phyloP scores from a whole-genome alignment of 30 jellyfish, hydroid and myxozoan species.

The Hydra vulgaris region DNA sequence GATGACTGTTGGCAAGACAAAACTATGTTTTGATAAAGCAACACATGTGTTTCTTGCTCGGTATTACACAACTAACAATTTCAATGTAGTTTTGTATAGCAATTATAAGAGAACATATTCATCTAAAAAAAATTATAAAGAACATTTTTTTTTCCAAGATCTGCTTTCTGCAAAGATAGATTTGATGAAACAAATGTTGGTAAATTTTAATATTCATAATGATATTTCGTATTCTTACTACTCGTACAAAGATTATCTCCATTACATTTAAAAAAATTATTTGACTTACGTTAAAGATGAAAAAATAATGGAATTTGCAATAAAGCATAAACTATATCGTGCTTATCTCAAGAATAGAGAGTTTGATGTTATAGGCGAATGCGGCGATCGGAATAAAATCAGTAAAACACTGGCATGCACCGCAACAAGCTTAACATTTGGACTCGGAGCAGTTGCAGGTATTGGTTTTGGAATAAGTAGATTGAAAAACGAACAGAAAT shows the following conservation, averaged over 20 bases:
- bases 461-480: not conserved
- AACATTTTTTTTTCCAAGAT: not conserved
- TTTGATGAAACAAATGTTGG: not conserved
- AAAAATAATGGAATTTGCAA: not conserved
- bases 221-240: not conserved
- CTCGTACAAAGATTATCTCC: not conserved
- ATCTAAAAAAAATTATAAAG: not conserved
- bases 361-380: not conserved
- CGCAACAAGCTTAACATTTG: not conserved
- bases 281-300: not conserved
- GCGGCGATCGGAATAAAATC: not conserved
- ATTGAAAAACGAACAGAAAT: not conserved
- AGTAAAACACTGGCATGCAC: not conserved
- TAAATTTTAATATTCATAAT: too few relatives aligned
- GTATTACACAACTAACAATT: not conserved
- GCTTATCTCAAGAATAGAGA: not conserved
- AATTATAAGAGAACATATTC: not conserved
- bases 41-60: not conserved
- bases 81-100: not conserved
- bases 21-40: not conserved
- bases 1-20: not conserved
- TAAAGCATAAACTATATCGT: not conserved
- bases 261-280: not conserved
- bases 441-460: not conserved
- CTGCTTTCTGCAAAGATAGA: not conserved